Conservation (phyloP, 1,140 invertebrate species). For the Mylabris phalerata region DNA sequence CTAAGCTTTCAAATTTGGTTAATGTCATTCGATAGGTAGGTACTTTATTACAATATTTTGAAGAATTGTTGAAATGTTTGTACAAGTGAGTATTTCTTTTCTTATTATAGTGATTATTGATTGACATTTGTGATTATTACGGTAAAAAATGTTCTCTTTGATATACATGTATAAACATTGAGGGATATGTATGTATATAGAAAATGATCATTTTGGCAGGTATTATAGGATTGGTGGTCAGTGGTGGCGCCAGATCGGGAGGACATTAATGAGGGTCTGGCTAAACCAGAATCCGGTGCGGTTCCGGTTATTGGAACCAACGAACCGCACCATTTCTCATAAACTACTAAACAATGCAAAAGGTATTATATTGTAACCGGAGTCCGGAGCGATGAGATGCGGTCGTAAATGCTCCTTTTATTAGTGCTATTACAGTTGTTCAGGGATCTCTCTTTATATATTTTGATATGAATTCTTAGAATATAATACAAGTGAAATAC, state of each 20-base stretch:
- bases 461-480: conserved; percentile 1
- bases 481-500: neutral
- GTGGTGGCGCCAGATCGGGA: conserved; percentile 23
- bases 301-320: conserved; percentile 30
- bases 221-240: neutral
- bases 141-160: no score
- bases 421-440: conserved; percentile 19
- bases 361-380: conserved; percentile 21
- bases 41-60: no score
- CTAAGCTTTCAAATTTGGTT: no score
- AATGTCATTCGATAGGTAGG: no score
- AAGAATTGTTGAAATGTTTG: no score
- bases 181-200: no score
- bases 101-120: no score
- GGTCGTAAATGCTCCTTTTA: conserved; percentile 26
- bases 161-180: no score
- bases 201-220: no score
- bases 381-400: conserved; percentile 20
- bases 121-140: no score
- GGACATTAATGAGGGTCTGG: conserved; percentile 29
- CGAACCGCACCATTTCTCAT: conserved; percentile 25
- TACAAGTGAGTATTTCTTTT: no score
- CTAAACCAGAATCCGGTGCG: conserved; percentile 22
- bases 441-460: neutral
- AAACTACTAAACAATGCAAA: conserved; percentile 24